Evolutionary conservation across 2,113 vertebrate species (phyloP).

Genomic region (Ceyx melanurus): DNA sequence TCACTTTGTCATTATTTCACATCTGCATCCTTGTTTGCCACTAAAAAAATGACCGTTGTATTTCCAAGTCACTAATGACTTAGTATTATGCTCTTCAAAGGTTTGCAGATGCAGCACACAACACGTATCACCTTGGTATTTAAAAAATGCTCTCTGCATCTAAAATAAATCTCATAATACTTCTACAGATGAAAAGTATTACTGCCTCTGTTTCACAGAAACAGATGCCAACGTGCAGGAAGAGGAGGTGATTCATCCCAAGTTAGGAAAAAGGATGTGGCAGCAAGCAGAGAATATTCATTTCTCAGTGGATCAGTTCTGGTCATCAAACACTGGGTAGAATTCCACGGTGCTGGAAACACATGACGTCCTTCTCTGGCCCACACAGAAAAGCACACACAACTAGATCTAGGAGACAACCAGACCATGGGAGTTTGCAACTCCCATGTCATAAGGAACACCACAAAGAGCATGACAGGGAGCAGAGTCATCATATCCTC

Average conservation of each 20-base stretch:
- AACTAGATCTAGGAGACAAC: neutral
- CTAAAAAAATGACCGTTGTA: neutral
- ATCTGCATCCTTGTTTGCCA: neutral
- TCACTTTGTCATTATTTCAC: neutral
- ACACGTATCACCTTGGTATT: neutral
- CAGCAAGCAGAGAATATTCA: neutral
- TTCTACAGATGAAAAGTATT: neutral
- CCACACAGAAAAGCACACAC: neutral
- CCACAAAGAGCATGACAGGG: neutral
- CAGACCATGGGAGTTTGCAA: neutral
- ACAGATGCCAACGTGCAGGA: neutral
- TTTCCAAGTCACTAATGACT: neutral
- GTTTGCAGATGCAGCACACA: neutral
- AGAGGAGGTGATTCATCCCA: neutral
- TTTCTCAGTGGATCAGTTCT: neutral
- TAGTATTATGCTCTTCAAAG: neutral
- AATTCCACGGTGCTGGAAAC: neutral
- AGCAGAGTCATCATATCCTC: neutral
- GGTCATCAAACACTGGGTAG: neutral
- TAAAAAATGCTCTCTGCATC: neutral
- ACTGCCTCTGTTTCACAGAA: neutral
- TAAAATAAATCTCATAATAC: neutral
- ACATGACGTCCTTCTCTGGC: neutral
- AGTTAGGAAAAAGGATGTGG: neutral
- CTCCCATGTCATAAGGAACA: neutral